Evolutionary conservation across 2,888 invertebrate genomes (phyloP), one percentile per base, ranked within the genome.

Genomic region (Cremastinae sp.): DNA sequence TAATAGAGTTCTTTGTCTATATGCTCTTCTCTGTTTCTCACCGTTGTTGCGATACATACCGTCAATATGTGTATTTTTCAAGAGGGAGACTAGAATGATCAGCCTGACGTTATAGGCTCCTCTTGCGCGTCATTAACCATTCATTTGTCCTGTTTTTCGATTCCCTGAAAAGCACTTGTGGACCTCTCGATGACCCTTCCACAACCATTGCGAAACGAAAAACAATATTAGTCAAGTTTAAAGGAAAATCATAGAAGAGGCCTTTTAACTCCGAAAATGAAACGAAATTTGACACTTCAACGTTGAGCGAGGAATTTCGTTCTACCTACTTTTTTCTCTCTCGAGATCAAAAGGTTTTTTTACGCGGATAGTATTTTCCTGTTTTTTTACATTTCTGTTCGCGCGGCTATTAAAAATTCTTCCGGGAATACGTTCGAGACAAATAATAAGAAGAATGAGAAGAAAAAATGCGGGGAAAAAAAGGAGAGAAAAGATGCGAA

Each of bases 1-100:
- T 84, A 84, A 84, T 84, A 79, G 83, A 84, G 81, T 84, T 81
- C 83, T 85, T 86, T 84, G 86, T 86, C 70, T 70, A 45, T 56
- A 41, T 64, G 41, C 53, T 64, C 68, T 55, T 64, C 20, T 51
- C 43, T 47, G 47, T 53, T 66, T 55, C 69, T 72, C 65, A 49
- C 22, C 53, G 56, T 72, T 62, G 51, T 77, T 74, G 66, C 70
- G 66, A n/a, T 3, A 71, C 35, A 55, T 53, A 59, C 45, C 28
- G 28, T 28, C 2, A 28, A 28, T 28, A 53, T 16, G 20, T 43
- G 22, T 62, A 69, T 28, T 14, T 37, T 35, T 16, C 58, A 72
- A 16, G 69, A 69, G 62, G 43, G 45, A 43, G 47, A 47, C 3
- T 61, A 43, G 22, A 47, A 64, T 43, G 37, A 64, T 28, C 65